Evolutionary conservation across 2,113 vertebrate genomes (phyloP).

Genomic region (Sialia sialis): DNA sequence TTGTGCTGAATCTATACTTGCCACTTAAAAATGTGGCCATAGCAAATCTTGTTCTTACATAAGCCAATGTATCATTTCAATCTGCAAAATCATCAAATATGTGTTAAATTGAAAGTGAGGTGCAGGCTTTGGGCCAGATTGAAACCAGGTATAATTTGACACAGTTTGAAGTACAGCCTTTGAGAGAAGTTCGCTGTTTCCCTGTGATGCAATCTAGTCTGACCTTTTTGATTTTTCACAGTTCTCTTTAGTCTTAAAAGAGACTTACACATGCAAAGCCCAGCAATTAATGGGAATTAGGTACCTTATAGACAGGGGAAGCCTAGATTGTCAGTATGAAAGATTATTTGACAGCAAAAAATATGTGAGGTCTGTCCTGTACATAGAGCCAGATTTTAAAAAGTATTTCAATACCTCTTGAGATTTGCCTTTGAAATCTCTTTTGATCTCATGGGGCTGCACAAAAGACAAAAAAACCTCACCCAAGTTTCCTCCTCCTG

Average conservation of each 20-base stretch:
- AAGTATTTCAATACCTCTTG: neutral
- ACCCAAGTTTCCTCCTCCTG: neutral
- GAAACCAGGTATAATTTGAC: neutral
- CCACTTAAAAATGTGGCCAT: neutral
- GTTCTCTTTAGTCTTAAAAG: neutral
- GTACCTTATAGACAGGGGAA: neutral
- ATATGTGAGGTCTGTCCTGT: neutral
- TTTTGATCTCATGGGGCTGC: neutral
- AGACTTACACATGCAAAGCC: neutral
- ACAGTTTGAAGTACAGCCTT: neutral
- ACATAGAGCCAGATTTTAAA: neutral
- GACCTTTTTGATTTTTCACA: neutral
- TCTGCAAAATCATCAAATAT: neutral
- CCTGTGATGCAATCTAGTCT: neutral
- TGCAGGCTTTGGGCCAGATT: neutral
- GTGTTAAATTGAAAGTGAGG: neutral
- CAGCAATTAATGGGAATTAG: neutral
- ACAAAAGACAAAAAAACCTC: neutral
- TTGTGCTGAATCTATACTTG: neutral
- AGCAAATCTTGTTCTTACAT: neutral
- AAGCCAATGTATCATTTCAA: neutral
- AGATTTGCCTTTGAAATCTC: neutral
- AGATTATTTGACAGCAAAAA: neutral
- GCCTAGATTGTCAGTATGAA: neutral
- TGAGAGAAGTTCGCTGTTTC: neutral